Evolutionary conservation across 2,888 invertebrate genomes (phyloP).

Genomic region (Drosophila neutralis): DNA sequence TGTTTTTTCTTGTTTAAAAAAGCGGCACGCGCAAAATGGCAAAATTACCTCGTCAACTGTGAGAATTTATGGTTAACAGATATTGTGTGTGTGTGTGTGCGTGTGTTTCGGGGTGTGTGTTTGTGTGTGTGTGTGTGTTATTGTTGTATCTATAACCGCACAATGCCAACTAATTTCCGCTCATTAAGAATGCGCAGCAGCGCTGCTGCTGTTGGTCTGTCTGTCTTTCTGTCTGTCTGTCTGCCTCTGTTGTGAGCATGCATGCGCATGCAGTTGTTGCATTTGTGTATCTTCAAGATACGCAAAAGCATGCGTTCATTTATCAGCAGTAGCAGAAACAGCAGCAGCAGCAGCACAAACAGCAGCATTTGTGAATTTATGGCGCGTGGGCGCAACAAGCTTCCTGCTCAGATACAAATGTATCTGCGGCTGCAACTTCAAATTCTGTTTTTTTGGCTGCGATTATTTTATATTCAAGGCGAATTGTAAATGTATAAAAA

Average conservation of each 20-base stretch:
- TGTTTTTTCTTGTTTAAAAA: slow-evolving; percentile 14
- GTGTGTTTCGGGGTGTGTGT: not conserved
- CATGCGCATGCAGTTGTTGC: slow-evolving; percentile 43
- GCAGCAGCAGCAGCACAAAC: slow-evolving; percentile 8
- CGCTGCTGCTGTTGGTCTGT: slow-evolving; percentile 7
- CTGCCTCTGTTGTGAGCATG: not conserved
- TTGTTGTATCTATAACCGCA: slow-evolving; percentile 35
- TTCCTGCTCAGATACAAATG: slow-evolving; percentile 56
- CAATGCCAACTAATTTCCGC: slow-evolving; percentile 77
- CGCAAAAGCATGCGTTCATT: slow-evolving; percentile 72
- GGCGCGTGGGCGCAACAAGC: slow-evolving; percentile 69
- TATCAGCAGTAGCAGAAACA: slow-evolving; percentile 53
- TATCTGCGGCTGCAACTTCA: slow-evolving; percentile 22
- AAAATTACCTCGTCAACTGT: slow-evolving; percentile 39
- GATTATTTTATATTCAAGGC: not conserved
- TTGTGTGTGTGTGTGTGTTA: not conserved
- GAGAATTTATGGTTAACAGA: slow-evolving; percentile 58
- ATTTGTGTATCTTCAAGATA: slow-evolving; percentile 70
- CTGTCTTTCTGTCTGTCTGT: not conserved
- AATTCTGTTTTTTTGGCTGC: not conserved
- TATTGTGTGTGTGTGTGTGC: slow-evolving; percentile 24
- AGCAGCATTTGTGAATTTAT: slow-evolving; percentile 60
- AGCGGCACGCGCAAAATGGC: slow-evolving; percentile 49
- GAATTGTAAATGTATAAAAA: not conserved
- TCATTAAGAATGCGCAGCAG: slow-evolving; percentile 73